These are phyloP conservation scores for Thripadectes ignobilis DNA, from an alignment of 2,797 vertebrate species.

Conservation along the genomic window DNA sequence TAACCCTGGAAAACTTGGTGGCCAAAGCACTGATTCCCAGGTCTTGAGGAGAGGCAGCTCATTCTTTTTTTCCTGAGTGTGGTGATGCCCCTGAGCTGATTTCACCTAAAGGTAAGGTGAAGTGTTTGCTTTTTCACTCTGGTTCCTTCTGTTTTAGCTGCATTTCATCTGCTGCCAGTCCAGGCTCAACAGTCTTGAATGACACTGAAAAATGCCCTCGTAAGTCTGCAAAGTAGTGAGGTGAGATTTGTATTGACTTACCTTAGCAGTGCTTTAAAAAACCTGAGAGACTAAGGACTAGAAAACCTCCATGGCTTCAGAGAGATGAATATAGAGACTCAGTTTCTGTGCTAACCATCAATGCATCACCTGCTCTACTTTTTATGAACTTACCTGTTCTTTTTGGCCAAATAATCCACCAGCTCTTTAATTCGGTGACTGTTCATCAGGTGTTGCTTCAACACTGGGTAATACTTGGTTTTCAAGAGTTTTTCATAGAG, in stretches of 20 bases:
- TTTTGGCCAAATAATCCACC: conserved; percentile 80
- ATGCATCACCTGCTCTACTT: background rate
- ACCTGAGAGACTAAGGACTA: background rate
- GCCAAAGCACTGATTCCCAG: background rate
- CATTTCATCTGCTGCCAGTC: background rate
- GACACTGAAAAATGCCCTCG: background rate
- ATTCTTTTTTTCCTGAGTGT: background rate
- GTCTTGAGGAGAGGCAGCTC: background rate
- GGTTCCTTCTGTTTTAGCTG: background rate
- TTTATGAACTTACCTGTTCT: conserved; percentile 79
- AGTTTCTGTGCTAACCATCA: background rate
- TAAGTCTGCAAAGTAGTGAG: background rate
- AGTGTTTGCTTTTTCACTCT: background rate
- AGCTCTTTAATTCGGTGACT: conserved; percentile 79
- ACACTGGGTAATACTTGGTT: conserved; percentile 81
- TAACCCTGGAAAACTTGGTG: background rate
- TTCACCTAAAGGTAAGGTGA: background rate
- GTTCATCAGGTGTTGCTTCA: conserved; percentile 80
- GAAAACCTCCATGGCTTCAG: background rate
- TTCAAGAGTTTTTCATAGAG: conserved; percentile 81
- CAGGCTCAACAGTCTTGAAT: background rate
- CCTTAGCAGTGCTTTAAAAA: background rate
- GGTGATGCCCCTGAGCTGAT: background rate
- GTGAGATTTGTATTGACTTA: background rate
- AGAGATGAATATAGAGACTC: background rate